Evolutionary conservation across 2,888 invertebrate genomes (phyloP).

Genomic region (Luperina testacea): DNA sequence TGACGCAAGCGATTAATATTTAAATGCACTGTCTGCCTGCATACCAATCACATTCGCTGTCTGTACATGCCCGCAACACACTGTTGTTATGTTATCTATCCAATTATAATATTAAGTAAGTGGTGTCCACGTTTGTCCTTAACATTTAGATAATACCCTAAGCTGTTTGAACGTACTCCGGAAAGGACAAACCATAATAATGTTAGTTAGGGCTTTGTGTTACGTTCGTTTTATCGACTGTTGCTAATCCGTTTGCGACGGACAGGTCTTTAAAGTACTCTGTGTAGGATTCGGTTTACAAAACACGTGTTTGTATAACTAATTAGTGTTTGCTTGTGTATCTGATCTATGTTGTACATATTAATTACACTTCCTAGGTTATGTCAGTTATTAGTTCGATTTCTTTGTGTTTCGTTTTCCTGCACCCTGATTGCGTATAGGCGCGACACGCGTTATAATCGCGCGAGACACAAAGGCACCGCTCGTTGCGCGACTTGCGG

Average conservation of each 20-base stretch:
- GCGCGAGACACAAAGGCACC: too few species aligned
- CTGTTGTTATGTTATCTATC: constrained; percentile 45
- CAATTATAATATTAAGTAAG: constrained; percentile 34
- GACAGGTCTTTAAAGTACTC: constrained; percentile 8
- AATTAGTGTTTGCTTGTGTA: constrained; percentile 18
- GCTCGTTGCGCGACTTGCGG: too few species aligned
- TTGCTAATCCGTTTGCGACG: constrained; percentile 34
- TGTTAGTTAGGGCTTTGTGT: constrained; percentile 16
- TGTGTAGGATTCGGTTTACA: constrained; percentile 15
- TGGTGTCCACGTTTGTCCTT: constrained; percentile 39
- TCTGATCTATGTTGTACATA: constrained; percentile 6
- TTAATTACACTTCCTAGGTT: constrained; percentile 40
- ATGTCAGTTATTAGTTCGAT: constrained; percentile 11
- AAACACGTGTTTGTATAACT: constrained; percentile 35
- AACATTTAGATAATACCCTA: constrained; percentile 39
- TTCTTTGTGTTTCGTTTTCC: constrained; percentile 38
- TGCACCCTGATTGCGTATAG: neutral
- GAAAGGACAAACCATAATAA: constrained; percentile 21
- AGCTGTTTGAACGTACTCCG: constrained; percentile 14
- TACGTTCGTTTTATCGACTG: constrained; percentile 30
- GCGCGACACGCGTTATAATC: too few species aligned
- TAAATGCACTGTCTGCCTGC: neutral
- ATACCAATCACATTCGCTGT: constrained; percentile 16
- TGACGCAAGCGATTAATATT: neutral
- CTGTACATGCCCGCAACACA: constrained; percentile 34